Base-by-base conservation (phyloP, 2,797 vertebrate species). In the Platyrinchus mystaceus region DNA sequence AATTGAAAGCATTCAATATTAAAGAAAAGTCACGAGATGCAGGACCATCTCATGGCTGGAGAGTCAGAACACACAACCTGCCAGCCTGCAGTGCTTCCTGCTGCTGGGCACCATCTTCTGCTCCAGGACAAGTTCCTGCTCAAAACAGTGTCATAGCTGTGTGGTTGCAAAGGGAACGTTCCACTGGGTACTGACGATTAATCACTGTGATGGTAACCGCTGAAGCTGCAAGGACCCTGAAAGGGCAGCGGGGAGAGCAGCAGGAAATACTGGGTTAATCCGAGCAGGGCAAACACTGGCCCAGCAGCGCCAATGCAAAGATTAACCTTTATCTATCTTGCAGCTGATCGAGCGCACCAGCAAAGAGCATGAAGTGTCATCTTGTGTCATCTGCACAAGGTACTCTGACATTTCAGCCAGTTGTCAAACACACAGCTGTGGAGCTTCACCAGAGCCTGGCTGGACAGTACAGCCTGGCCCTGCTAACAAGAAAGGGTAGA, bases 231-330 rank as follows among this genome's bases (percentile, higher is more conserved):
- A 52, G 66, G 41, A 68, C 16, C 12, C 74, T 39, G 67, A 50
- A 62, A 58, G 37, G 46, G 70, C 59, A 52, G 68, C 1, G 5
- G 58, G 44, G 79, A 87, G 56, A 70, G 62, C 79, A 55, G 60
- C 0, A 1, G 66, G 59, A 76, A 85, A 44, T 2, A 49, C 2
- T 0, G 2, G 26, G 74, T 81, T 87, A 88, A 80, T 9, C 10
- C 1, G 4, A 59, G 68, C 60, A 68, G 41, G 19, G 44, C 9
- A 7, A 56, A 47, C n/a, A 34, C 10, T 52, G 81, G 43, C 60
- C 59, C 19, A 3, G 47, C 56, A 63, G 47, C 2, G 16, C 32
- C 59, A 12, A 20, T 0, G 0, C 37, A 39, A 50, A 66, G 52
- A 23, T 46, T 67, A 70, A 77, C 87, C 73, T 89, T 89, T 30